Evolutionary conservation across 2,797 vertebrate species (phyloP), one percentile per base, ranked within the genome.

Genomic region (Taenioides sp.): DNA sequence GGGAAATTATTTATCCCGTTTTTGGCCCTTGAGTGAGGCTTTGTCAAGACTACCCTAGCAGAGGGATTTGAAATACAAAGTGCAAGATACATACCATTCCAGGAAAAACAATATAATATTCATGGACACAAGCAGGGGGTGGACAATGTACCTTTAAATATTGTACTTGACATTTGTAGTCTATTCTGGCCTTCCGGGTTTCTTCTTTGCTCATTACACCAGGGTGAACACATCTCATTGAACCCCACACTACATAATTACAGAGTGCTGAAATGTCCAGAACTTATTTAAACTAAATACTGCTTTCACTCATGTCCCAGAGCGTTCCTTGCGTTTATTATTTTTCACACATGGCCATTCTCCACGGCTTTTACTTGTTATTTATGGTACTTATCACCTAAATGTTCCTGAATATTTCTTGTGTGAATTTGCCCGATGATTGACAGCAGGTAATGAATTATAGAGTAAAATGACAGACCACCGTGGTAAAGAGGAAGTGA

Each of bases 371-470:
- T 4, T 31, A 58, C 67, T 57, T 61, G 40, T 63, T 65, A 34
- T 65, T 75, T 47, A 28, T 83, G 27, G 17, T 67, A 52, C 74
- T 66, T 78, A 11, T 74, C 61, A 50, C 34, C 61, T 71, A 62
- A 59, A 68, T 69, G 73, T 61, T 43, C 59, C 34, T 57, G 52
- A 76, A 55, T 54, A 70, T 76, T 83, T 75, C 62, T 20, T 74
- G 80, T 70, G 64, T 67, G 6, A 74, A 72, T 71, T 71, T 76
- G 70, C 25, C 78, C 47, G 43, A 68, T 86, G 86, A 90, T 64
- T 84, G 86, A 73, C 82, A 81, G 74, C 49, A 58, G 70, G 70
- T 79, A 84, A 83, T 85, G 77, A 83, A 78, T 74, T 73, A 63
- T 79, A 71, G 64, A 68, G 75, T 81, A 85, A 85, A 75, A 76